phyloP scores from a whole-genome alignment of 2,113 vertebrate genomes.

The Telmatochromis brichardi region DNA sequence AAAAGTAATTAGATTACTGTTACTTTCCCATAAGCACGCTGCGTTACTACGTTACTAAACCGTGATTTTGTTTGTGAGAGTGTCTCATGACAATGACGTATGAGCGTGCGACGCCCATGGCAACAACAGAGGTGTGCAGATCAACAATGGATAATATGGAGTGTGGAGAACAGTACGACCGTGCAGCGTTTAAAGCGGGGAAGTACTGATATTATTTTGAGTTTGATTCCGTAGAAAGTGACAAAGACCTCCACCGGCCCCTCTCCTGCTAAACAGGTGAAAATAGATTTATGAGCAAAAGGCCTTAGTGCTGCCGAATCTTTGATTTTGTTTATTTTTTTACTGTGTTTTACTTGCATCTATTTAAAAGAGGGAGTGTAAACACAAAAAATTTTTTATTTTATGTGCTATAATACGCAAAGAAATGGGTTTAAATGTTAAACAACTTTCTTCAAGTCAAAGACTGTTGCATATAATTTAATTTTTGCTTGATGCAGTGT shows the following conservation, averaged over 20 bases:
- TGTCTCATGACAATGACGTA: not conserved
- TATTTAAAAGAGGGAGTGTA: not conserved
- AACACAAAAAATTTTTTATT: not conserved
- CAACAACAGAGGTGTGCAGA: not conserved
- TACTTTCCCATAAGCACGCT: not conserved
- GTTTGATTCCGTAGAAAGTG: not conserved
- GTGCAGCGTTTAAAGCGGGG: not conserved
- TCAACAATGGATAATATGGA: not conserved
- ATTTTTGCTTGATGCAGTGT: not conserved
- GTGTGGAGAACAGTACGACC: not conserved
- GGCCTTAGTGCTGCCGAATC: not conserved
- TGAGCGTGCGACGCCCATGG: rapidly evolving
- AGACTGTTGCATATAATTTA: not conserved
- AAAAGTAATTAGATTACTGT: not conserved
- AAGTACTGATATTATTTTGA: not conserved
- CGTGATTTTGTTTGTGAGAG: not conserved
- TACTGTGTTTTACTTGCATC: not conserved
- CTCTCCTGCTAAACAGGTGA: not conserved
- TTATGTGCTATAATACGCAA: not conserved
- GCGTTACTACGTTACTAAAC: not conserved
- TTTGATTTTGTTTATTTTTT: not conserved
- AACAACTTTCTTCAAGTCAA: not conserved
- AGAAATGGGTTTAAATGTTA: not conserved
- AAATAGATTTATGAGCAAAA: not conserved
- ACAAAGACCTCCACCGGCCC: not conserved